Evolutionary conservation across 2,113 vertebrate species (phyloP).

Genomic region (Caloenas nicobarica): DNA sequence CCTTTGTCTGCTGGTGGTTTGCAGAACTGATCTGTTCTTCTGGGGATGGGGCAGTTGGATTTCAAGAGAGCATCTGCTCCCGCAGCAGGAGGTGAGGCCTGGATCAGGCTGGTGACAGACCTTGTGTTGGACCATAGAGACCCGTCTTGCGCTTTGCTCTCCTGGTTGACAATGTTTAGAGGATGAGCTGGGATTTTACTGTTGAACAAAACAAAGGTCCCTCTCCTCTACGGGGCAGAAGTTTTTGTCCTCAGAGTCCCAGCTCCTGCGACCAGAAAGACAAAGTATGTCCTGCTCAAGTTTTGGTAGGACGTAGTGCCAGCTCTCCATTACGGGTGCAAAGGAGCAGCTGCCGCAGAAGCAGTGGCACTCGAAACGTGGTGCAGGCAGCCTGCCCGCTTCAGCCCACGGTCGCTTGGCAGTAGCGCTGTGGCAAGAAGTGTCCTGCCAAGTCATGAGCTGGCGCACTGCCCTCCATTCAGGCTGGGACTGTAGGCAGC

Average conservation of each 20-base stretch:
- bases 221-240: neutral
- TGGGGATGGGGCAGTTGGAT: neutral
- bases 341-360: neutral
- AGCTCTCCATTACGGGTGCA: neutral
- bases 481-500: slow-evolving; percentile 57
- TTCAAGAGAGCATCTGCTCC: neutral
- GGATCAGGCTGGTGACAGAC: neutral
- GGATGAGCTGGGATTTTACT: neutral
- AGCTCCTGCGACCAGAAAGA: neutral
- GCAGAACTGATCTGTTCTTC: neutral
- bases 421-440: slow-evolving; percentile 22
- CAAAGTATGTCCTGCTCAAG: neutral
- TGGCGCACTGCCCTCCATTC: slow-evolving; percentile 71
- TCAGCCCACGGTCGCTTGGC: slow-evolving; percentile 46
- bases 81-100: fast-evolving
- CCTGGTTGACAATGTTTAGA: neutral
- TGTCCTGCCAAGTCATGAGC: slow-evolving; percentile 52
- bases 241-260: neutral
- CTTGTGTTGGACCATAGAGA: neutral
- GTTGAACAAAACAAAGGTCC: neutral
- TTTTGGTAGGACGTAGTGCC: neutral
- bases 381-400: slow-evolving; percentile 23
- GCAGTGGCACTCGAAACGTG: slow-evolving; percentile 16
- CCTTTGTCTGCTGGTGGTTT: neutral
- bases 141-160: neutral